Percentiles rank a stretch among this genome's conserved stretches.
Conservation (phyloP, 2,888 invertebrate genomes). For the Eilema griseolum region DNA sequence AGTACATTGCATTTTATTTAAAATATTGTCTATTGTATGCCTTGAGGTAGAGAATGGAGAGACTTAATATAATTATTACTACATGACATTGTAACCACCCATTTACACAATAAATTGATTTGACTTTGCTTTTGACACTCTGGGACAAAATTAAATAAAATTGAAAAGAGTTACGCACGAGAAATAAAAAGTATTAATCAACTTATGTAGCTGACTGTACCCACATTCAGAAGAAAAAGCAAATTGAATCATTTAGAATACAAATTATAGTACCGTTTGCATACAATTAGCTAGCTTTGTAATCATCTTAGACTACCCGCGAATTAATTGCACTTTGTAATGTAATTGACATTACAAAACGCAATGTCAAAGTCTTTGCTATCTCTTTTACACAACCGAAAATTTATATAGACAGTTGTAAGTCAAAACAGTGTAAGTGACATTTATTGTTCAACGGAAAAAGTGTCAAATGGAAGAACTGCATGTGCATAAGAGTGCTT, state of each 20-base stretch:
- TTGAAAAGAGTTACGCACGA: too few relatives aligned
- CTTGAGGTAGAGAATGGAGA: too few relatives aligned
- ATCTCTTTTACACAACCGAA: constrained; percentile 12
- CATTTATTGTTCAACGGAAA: not conserved
- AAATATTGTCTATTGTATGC: too few relatives aligned
- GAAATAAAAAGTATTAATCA: too few relatives aligned
- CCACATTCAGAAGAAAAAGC: constrained; percentile 15
- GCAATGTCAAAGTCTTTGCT: not conserved
- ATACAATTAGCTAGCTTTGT: constrained; percentile 61
- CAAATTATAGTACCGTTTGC: constrained; percentile 69
- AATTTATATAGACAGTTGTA: not conserved
- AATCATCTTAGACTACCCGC: constrained; percentile 34
- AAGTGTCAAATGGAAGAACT: not conserved
- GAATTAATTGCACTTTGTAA: constrained; percentile 36
- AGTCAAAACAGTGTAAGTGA: not conserved
- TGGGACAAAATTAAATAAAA: too few relatives aligned
- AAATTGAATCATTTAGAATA: constrained; percentile 48
- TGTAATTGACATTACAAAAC: constrained; percentile 9
- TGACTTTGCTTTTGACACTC: too few relatives aligned
- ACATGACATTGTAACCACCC: too few relatives aligned
- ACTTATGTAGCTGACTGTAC: too few relatives aligned
- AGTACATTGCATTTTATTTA: too few relatives aligned
- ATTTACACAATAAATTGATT: too few relatives aligned
- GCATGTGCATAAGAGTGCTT: not conserved
- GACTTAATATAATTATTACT: too few relatives aligned